Evolutionary conservation across 2,797 vertebrate genomes (phyloP), one percentile per base, ranked within the genome.

Genomic region (Rhodeus uyekii): DNA sequence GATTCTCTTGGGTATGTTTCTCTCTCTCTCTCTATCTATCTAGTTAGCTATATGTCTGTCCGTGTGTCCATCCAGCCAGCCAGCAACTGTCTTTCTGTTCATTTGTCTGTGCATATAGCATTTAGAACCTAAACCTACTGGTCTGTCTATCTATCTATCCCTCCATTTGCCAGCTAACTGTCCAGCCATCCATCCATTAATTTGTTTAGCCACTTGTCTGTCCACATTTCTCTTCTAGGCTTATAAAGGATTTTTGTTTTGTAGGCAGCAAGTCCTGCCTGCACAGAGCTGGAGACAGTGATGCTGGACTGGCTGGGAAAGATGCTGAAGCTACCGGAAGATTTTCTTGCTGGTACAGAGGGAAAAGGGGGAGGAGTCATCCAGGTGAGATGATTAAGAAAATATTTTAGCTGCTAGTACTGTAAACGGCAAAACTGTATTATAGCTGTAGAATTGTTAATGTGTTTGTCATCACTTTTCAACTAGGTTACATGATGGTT

Each of bases 271-370:
- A 99, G 98, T 83, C 98, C 98, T 0, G 98, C 96, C 3, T 99
- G 98, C 87, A 99, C 98, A 0, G 98, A 99, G 89, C 90, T 99
- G 85, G 98, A 99, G 90, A 98, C 96, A 0, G 95, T 98, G 86
- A 96, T 99, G 98, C 83, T 99, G 84, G 98, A 99, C 82, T 99
- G 98, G 98, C 92, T 99, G 8, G 98, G 96, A 13, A 98, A 97
- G 91, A 97, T 98, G 96, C 86, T 99, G 63, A 89, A 93, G 32
- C 93, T 99, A 75, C 98, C 98, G 0, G 93, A 94, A n/a, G 91
- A 91, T 0, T 99, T 99, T 89, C 86, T 99, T 87, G 95, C 96
- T 3, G 97, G 93, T 18, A 94, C 90, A 2, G 48, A 89, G 0
- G 95, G 97, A 3, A 89, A 90, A 39, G 98, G 98, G 27, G 98